These are phyloP conservation scores for Cossypha heuglini DNA, from an alignment of 2,797 vertebrate species.

Conservation along the genomic window DNA sequence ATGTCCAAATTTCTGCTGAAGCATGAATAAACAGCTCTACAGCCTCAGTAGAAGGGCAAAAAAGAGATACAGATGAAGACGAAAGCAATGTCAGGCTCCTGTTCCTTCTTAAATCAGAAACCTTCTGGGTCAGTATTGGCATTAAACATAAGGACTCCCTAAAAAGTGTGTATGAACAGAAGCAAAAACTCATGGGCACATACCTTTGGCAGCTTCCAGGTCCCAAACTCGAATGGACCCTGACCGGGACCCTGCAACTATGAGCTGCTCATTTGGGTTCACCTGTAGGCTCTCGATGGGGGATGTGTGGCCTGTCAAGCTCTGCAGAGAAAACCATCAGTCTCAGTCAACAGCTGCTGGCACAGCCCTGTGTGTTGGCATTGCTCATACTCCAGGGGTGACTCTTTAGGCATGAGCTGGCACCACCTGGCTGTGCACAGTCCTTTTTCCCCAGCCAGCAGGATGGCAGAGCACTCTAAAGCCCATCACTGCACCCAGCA, in stretches of 20 bases:
- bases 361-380: background rate
- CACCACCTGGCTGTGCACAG: background rate
- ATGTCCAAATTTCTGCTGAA: background rate
- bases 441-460: background rate
- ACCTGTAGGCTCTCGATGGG: constrained; percentile 92
- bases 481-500: background rate
- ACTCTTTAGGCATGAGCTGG: background rate
- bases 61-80: background rate
- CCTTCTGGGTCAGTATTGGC: background rate
- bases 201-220: constrained; percentile 96
- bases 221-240: constrained; percentile 97
- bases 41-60: background rate
- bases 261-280: constrained; percentile 87
- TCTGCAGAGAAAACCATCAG: constrained; percentile 73
- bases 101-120: background rate
- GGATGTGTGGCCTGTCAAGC: constrained; percentile 88
- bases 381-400: rapidly evolving
- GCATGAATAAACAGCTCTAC: background rate
- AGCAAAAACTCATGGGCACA: background rate
- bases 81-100: background rate
- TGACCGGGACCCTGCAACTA: constrained; percentile 91
- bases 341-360: background rate
- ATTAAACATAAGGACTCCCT: background rate
- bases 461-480: background rate
- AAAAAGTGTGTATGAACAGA: background rate